Base-by-base conservation (phyloP, 2,113 vertebrate genomes). In the Trachemys scripta region DNA sequence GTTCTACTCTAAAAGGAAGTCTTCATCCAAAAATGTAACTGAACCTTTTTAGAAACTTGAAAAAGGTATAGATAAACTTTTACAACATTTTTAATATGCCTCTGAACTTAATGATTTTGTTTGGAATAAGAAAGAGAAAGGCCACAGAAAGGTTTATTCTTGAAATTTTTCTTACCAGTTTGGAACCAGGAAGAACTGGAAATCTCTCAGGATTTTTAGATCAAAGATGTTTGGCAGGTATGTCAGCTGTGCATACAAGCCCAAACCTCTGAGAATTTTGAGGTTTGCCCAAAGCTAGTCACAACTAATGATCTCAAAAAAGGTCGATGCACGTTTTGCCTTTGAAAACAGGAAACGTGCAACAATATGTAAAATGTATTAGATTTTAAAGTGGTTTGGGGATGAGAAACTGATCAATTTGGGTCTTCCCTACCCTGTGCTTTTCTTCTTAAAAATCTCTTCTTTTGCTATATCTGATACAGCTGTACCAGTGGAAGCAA, bases 141-240 rank as follows among this genome's bases (percentile, higher is more conserved):
- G 75, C 54, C 54, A 24, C n/a, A 89, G 69, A 57, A 94, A 96
- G 94, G 24, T 16, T 19, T 85, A 3, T 82, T 95, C 59, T 53
- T 92, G 9, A 95, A 97, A 76, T 93, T 19, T 82, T 81, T 93
- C 35, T 80, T 69, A 57, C 75, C 53, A 10, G 90, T 93, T 82
- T 8, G 24, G 62, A 96, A 56, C 2, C 4, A 12, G 14, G 38
- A 81, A 8, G 19, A 92, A 53, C 5, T 85, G 38, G 88, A 94
- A 87, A 27, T 91, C 89, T 87, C 16, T 10, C 25, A 65, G 49
- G 35, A 78, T 80, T 93, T 96, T 80, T 87, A 78, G 59, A 85
- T 84, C 80, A 53, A 51, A 90, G 69, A 56, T 50, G 7, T 90
- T 72, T 42, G 56, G 19, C 85, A 83, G 90, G 38, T 85, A 3